These are phyloP conservation scores for Aphidius gifuensis DNA, from an alignment of 1,140 invertebrate species.

Conservation along the genomic window DNA sequence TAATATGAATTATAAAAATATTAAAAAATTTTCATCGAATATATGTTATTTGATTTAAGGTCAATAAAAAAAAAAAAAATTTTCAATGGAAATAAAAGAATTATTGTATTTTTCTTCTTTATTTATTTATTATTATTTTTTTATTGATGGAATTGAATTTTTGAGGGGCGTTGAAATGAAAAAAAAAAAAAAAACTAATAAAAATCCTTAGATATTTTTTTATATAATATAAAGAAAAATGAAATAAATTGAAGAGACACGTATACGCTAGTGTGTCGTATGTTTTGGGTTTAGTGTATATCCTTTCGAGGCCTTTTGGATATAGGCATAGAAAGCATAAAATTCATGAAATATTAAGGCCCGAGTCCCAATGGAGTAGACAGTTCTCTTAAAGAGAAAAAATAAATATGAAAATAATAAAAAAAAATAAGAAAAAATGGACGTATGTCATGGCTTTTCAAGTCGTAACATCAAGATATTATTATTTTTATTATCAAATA, in stretches of 20 bases:
- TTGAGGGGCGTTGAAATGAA: too few species aligned
- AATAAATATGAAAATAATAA: neutral
- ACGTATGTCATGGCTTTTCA: neutral
- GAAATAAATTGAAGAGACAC: slow-evolving; percentile 3
- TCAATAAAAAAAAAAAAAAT: too few species aligned
- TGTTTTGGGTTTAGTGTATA: neutral
- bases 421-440: neutral
- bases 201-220: too few species aligned
- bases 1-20: too few species aligned
- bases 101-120: too few species aligned
- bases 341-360: slow-evolving; percentile 24
- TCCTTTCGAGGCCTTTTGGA: neutral
- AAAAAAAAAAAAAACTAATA: too few species aligned
- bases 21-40: too few species aligned
- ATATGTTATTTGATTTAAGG: too few species aligned
- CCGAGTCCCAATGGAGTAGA: slow-evolving; percentile 16
- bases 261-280: slow-evolving; percentile 7
- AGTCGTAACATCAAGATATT: slow-evolving; percentile 26
- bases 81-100: too few species aligned
- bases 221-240: neutral
- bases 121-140: too few species aligned
- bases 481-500: slow-evolving; percentile 25
- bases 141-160: too few species aligned
- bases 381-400: too few species aligned
- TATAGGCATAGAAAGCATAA: slow-evolving; percentile 20